These are phyloP conservation scores for Cyclura pinguis DNA, from an alignment of 2,797 vertebrate species.

Conservation along the genomic window DNA sequence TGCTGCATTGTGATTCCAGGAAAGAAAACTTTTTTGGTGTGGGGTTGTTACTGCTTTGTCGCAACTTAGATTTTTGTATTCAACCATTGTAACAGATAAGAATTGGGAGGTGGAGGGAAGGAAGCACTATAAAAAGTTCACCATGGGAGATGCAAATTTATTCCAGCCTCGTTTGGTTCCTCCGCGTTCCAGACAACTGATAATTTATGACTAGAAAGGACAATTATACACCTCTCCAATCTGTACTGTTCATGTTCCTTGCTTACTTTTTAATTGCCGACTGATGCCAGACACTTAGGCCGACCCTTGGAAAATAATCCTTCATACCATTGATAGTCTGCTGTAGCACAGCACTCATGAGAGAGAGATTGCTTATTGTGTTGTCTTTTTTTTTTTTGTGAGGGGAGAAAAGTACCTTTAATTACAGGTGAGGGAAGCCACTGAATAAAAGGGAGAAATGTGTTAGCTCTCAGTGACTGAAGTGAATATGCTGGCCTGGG, in stretches of 20 bases:
- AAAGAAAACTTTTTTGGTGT: background rate
- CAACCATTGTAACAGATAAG: background rate
- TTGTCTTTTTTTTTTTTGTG: background rate
- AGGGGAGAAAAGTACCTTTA: background rate
- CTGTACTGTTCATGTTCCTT: constrained; percentile 56
- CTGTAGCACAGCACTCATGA: constrained; percentile 6
- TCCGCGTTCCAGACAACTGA: constrained; percentile 47
- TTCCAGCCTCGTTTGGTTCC: constrained; percentile 52
- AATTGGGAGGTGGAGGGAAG: background rate
- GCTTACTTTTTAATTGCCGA: constrained; percentile 74
- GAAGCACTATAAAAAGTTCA: constrained; percentile 39
- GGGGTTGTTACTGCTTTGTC: background rate
- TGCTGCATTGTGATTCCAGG: constrained; percentile 1
- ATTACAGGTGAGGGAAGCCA: background rate
- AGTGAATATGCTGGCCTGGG: background rate
- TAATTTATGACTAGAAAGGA: constrained; percentile 64
- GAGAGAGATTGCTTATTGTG: background rate
- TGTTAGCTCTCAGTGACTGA: background rate
- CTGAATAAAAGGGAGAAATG: background rate
- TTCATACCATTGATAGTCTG: constrained; percentile 35
- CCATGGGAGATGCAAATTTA: constrained; percentile 59
- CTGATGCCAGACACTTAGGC: constrained; percentile 10
- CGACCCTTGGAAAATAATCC: constrained; percentile 10
- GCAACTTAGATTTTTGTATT: constrained; percentile 51
- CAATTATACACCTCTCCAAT: constrained; percentile 60